A percentile compares a stretch with the other conserved stretches of the same genome.
phyloP scores from a whole-genome alignment of 2,113 vertebrate genomes.

The Platichthys stellatus region DNA sequence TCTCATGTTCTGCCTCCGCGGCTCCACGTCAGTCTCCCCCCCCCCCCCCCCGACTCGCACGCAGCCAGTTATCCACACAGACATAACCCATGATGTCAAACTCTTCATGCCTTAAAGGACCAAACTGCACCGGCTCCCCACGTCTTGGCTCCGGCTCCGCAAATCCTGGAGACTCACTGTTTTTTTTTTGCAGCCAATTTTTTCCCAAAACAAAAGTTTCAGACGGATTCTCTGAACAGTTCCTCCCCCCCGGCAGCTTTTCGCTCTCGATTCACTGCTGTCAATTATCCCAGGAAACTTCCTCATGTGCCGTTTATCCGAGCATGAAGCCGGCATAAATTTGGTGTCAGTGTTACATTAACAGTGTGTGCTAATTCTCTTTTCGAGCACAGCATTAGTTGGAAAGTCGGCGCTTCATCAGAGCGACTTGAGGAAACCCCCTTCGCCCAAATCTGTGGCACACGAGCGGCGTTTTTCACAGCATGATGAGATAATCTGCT shows the following conservation, averaged over 20 bases:
- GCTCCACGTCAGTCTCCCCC: conserved; percentile 21
- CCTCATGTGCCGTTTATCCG: conserved; percentile 4
- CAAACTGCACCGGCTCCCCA: neutral
- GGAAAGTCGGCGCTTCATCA: neutral
- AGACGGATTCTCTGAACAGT: neutral
- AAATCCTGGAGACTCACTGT: neutral
- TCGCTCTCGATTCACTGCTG: neutral
- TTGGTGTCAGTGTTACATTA: neutral
- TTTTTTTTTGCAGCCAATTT: neutral
- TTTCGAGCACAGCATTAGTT: neutral
- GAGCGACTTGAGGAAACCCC: neutral
- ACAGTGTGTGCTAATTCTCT: neutral
- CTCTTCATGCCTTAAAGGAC: conserved; percentile 10
- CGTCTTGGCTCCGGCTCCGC: neutral
- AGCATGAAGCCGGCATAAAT: neutral
- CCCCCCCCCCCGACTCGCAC: conserved; percentile 21
- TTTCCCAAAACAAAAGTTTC: conserved; percentile 1
- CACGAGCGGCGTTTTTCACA: neutral
- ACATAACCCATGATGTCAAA: conserved; percentile 20
- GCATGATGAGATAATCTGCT: neutral
- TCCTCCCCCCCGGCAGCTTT: too few species aligned
- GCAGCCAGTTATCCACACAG: conserved; percentile 27
- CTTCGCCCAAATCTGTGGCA: neutral
- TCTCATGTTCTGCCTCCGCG: conserved; percentile 56
- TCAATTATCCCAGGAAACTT: neutral